Evolutionary conservation across 2,113 vertebrate species (phyloP), one percentile per base, ranked within the genome.

Genomic region (Leucopsar rothschildi): DNA sequence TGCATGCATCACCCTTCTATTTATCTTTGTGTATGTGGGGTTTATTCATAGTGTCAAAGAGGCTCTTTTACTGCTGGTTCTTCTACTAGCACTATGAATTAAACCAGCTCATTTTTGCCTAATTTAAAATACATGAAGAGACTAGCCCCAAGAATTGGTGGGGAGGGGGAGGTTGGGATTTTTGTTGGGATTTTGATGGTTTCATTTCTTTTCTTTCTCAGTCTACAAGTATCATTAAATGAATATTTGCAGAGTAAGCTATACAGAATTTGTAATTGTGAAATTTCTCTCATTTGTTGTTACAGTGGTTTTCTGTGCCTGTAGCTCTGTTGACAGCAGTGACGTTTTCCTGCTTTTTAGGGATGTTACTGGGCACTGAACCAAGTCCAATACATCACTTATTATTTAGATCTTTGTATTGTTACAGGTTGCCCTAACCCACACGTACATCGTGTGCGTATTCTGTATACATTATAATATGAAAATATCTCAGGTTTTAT

Each of bases 31-130:
- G 45, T 23, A 7, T 60, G 44, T 69, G 59, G 11, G 52, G 23
- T 75, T 94, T 90, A 82, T 95, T 95, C 88, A 65, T 42, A 12
- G 69, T 84, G 81, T 93, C 82, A 94, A 80, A 88, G 50, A 69
- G 49, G 27, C 42, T 88, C 57, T 80, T 90, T 63, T 28, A 33
- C 63, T 91, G 28, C 60, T 55, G 68, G 20, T 56, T 90, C 31
- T 44, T 86, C 37, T 44, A 29, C 42, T 69, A 57, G 56, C 25
- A 17, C 90, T 92, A 9, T 78, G 28, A 87, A 92, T 94, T 93
- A 68, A 83, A 93, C 2, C 37, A 63, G 45, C 49, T 87, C 44
- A 52, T 94, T 95, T 96, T 91, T 80, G 22, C 24, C 19, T 59
- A 11, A 81, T 93, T 86, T 87, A 91, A 86, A 90, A 56, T 92